Evolutionary conservation across 2,888 invertebrate genomes (phyloP), one percentile per base, ranked within the genome.

Genomic region (Caenorhabditis plicata): DNA sequence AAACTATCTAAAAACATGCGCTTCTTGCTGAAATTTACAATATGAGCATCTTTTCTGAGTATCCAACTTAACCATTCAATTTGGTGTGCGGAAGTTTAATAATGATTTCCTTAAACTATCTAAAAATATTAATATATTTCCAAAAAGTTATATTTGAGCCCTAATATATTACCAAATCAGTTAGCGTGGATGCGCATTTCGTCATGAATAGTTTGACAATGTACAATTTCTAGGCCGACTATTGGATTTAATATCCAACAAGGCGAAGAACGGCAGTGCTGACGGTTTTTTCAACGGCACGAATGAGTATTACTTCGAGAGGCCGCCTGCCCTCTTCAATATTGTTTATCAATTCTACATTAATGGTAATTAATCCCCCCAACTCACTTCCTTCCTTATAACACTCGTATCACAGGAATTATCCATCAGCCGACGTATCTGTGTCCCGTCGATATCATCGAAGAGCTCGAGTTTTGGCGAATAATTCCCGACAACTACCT

Each of bases 371-470:
- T 20, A 5, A 17, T 19, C 36, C 9, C 17, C 11, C 9, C 15
- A 17, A 22, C 11, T 17, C 29, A 13, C 32, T 29, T 42, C 43
- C n/a, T 43, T 17, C 15, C 20, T 20, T 26, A 35, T 2, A 27
- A 2, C 13, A 26, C 19, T 32, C 33, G 17, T 7, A 27, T 15
- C 48, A 13, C 42, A 71, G 73, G 73, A 33, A 52, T 53, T 3
- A 76, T 76, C 31, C 80, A 82, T 49, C 76, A 82, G 39, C 83
- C 83, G 0, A 76, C 82, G 1, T 82, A 83, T 51, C 80, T 83
- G 11, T 83, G 83, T 23, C 77, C 82, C 17, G 83, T 83, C 49
- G 81, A 83, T 25, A 83, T 84, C 49, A 65, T 83, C 9, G 81
- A 82, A 41, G 84, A 84, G 61, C 70, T 84, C 4, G 75, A 81